These are phyloP conservation scores for Xerus inauris DNA, from an alignment of 2,113 vertebrate genomes.

Conservation along the genomic window DNA sequence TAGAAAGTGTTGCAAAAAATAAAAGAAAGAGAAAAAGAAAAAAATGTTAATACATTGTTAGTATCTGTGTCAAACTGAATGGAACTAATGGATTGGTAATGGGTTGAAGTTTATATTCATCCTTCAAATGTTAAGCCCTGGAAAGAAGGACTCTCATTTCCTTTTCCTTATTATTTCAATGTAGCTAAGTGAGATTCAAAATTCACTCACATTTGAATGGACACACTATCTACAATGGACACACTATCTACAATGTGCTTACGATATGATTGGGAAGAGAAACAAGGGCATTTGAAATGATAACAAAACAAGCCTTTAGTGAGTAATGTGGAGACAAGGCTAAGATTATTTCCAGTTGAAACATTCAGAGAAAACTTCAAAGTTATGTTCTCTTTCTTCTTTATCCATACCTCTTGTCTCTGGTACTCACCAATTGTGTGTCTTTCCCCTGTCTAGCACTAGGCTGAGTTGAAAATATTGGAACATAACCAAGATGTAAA, in stretches of 20 bases:
- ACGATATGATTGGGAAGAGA: background rate
- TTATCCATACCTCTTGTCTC: background rate
- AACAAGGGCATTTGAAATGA: background rate
- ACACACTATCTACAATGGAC: background rate
- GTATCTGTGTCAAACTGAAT: background rate
- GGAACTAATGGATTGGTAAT: background rate
- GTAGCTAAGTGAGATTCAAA: background rate
- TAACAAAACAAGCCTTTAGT: background rate
- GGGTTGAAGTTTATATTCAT: background rate
- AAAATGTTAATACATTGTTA: background rate
- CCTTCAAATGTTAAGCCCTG: slow-evolving; percentile 15
- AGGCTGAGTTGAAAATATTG: background rate
- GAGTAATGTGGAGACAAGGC: background rate
- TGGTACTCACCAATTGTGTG: background rate
- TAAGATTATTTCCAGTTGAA: background rate
- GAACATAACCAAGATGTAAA: background rate
- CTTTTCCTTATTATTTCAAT: slow-evolving; percentile 4
- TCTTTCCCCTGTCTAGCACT: too few relatives aligned
- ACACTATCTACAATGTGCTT: background rate
- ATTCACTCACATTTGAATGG: background rate
- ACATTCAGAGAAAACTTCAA: background rate
- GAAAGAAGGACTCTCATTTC: background rate
- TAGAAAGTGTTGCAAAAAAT: background rate
- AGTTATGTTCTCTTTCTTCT: background rate
- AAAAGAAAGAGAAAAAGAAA: background rate